phyloP scores from a whole-genome alignment of 2,888 invertebrate genomes.

The Halictus quadricinctus region DNA sequence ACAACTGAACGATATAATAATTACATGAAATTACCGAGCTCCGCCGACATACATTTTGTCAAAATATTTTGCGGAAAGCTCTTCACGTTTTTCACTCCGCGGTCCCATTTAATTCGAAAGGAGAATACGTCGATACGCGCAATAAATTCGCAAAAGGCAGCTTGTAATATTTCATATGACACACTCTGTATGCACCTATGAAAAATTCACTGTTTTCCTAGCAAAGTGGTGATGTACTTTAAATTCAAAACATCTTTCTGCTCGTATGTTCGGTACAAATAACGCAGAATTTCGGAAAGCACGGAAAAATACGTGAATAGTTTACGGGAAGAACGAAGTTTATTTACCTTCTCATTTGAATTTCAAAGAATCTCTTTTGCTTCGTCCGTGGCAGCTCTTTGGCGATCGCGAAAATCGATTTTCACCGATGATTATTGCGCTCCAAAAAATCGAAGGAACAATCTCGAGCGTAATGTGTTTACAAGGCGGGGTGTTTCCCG shows the following conservation, averaged over 20 bases:
- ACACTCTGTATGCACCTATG: background rate
- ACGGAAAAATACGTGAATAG: conserved; percentile 2
- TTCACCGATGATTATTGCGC: background rate
- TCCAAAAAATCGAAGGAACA: conserved; percentile 6
- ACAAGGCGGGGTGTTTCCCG: conserved; percentile 16
- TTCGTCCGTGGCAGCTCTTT: too few relatives aligned
- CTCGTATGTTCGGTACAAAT: background rate
- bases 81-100: background rate
- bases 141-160: background rate
- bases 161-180: background rate
- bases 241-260: conserved; percentile 3
- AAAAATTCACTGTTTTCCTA: background rate
- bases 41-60: background rate
- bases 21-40: background rate
- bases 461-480: conserved; percentile 22
- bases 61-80: background rate
- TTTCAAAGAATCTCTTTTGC: background rate
- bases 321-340: background rate
- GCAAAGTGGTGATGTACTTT: conserved; percentile 3
- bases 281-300: background rate
- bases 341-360: background rate
- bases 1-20: background rate
- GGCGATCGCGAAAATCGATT: background rate
- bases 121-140: background rate
- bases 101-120: background rate